Evolutionary conservation across 2,888 invertebrate genomes (phyloP).

Genomic region (Hirtodrosophila cameraria): DNA sequence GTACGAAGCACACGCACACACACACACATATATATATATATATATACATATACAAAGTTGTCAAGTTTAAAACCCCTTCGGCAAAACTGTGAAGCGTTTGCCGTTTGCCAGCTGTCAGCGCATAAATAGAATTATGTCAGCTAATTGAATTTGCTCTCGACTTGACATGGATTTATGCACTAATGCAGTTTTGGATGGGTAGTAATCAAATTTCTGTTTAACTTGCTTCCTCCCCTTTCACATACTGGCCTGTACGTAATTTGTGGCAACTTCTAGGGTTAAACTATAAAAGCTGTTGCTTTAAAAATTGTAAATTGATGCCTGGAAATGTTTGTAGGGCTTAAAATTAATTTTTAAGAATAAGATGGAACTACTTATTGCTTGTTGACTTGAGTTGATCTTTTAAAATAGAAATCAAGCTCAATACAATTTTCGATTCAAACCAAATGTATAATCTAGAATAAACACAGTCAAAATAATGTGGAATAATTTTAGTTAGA

Average conservation of each 20-base stretch:
- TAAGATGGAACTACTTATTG: background rate
- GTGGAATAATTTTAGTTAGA: too few relatives aligned
- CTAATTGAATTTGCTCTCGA: slow-evolving; percentile 72
- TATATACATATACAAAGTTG: slow-evolving; percentile 39
- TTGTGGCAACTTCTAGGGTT: background rate
- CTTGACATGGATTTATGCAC: slow-evolving; percentile 77
- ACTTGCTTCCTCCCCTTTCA: slow-evolving; percentile 1
- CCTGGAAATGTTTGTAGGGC: slow-evolving; percentile 9
- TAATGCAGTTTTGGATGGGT: slow-evolving; percentile 63
- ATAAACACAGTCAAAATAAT: too few relatives aligned
- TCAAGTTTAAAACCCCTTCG: slow-evolving; percentile 61
- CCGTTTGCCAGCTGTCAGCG: slow-evolving; percentile 73
- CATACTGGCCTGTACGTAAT: background rate
- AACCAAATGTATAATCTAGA: too few relatives aligned
- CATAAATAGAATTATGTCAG: slow-evolving; percentile 74
- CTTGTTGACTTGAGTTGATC: background rate
- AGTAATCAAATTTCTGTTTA: slow-evolving; percentile 61
- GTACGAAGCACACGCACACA: slow-evolving; percentile 12
- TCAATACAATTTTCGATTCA: too few relatives aligned
- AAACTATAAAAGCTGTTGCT: slow-evolving; percentile 21
- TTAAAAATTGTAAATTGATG: slow-evolving; percentile 19
- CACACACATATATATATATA: background rate
- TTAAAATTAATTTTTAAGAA: background rate
- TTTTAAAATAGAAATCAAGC: too few relatives aligned
- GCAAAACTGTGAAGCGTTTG: slow-evolving; percentile 50